Conservation (phyloP, 2,888 invertebrate genomes). For the Prosopocoilus inquinatus region DNA sequence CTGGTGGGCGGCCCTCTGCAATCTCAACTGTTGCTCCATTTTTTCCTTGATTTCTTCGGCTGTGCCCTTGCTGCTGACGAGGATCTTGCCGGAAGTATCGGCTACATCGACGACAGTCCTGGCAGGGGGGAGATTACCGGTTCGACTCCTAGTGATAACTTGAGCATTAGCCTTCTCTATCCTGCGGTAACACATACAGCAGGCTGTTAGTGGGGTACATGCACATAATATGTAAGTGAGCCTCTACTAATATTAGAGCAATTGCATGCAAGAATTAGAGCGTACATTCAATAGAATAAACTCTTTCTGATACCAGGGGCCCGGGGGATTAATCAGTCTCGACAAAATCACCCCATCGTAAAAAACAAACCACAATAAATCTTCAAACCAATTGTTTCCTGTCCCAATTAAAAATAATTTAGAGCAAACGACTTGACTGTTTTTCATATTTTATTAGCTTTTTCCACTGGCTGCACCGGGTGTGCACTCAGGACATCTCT, state of each 20-base stretch:
- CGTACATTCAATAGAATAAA: too few species aligned
- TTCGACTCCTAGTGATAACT: constrained; percentile 78
- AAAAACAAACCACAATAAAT: too few species aligned
- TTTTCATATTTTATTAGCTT: too few species aligned
- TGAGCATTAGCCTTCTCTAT: constrained; percentile 65
- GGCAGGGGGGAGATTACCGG: constrained; percentile 64
- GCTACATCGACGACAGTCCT: constrained; percentile 45
- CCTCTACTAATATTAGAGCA: background rate
- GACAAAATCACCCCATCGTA: too few species aligned
- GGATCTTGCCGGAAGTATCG: constrained; percentile 44
- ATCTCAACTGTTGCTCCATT: constrained; percentile 85
- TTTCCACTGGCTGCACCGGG: too few species aligned
- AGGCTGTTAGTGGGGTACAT: constrained; percentile 27
- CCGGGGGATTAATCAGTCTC: too few species aligned
- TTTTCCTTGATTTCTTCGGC: constrained; percentile 82
- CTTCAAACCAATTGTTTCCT: too few species aligned
- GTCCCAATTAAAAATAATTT: too few species aligned
- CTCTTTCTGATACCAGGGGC: too few species aligned
- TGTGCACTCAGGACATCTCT: too few species aligned
- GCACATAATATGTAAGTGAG: constrained; percentile 10
- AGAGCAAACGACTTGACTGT: too few species aligned
- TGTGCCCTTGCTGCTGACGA: constrained; percentile 59
- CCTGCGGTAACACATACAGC: constrained; percentile 45
- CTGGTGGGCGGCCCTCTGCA: constrained; percentile 86
- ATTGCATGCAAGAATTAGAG: too few species aligned